Conservation (phyloP, 2,113 vertebrate species). For the Hemibagrus wyckioides region DNA sequence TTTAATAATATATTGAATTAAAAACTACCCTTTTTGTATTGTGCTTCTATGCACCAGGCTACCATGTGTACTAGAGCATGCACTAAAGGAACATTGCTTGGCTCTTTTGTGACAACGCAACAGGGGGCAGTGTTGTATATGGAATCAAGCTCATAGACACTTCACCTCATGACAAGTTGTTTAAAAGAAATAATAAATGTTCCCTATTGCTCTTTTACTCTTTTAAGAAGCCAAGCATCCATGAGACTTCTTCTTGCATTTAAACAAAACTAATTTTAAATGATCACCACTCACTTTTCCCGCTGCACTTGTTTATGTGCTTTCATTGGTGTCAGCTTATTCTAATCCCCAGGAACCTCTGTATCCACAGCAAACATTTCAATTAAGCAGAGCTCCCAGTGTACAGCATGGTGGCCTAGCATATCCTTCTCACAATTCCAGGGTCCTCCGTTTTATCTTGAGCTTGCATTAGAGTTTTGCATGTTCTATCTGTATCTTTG, state of each 20-base stretch:
- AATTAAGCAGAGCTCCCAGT: conserved; percentile 32
- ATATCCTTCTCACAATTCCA: background rate
- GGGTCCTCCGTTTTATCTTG: background rate
- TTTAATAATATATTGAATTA: background rate
- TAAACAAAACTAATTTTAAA: conserved; percentile 1
- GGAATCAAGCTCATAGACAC: conserved; percentile 21
- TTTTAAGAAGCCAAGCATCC: conserved; percentile 6
- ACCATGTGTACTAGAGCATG: background rate
- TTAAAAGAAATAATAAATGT: conserved; percentile 44
- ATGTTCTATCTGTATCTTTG: no score
- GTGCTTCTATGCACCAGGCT: background rate
- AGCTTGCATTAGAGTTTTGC: background rate
- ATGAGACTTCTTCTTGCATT: background rate
- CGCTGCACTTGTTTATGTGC: conserved; percentile 16
- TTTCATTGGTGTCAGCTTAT: conserved; percentile 30
- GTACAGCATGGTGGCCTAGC: background rate
- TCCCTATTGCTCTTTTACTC: background rate
- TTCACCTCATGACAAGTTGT: conserved; percentile 19
- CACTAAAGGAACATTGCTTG: background rate
- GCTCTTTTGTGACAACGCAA: conserved; percentile 46
- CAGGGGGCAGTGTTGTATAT: conserved; percentile 72
- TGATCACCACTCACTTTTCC: background rate
- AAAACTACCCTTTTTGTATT: background rate
- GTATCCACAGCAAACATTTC: conserved; percentile 46
- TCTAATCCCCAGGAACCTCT: conserved; percentile 44